Percentiles rank a stretch among this genome's conserved stretches.
Evolutionary conservation across 2,113 vertebrate species (phyloP).

Genomic region (Rhizomys pruinosus): DNA sequence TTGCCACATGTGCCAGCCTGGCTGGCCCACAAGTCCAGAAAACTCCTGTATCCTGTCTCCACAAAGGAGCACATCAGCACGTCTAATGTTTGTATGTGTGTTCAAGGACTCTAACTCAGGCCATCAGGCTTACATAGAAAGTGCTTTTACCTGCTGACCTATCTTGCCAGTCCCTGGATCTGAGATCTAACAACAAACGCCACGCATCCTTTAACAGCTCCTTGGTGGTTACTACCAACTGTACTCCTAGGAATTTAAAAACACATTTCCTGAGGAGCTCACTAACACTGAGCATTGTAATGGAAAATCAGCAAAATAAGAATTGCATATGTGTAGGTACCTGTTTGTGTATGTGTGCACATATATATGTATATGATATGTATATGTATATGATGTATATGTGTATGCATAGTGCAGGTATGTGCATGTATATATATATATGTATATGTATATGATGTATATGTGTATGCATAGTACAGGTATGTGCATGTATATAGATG

Average conservation of each 20-base stretch:
- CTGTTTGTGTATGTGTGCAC: too few relatives aligned
- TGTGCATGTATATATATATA: too few relatives aligned
- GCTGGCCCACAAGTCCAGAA: background rate
- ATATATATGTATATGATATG: too few relatives aligned
- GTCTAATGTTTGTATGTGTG: background rate
- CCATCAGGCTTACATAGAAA: background rate
- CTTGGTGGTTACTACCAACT: background rate
- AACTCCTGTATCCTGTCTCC: background rate
- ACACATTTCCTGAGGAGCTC: rapidly evolving
- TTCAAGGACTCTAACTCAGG: background rate
- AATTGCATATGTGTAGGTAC: rapidly evolving
- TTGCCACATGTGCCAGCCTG: background rate
- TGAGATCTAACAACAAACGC: background rate
- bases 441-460: too few relatives aligned
- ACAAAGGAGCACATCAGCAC: background rate
- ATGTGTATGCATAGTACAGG: too few relatives aligned
- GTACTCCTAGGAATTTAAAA: too few relatives aligned
- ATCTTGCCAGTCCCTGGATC: background rate
- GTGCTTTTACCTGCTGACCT: background rate
- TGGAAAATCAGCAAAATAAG: background rate
- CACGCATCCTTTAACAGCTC: background rate
- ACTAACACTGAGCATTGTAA: background rate
- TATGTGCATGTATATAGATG: too few relatives aligned
- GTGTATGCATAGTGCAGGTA: too few relatives aligned
- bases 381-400: too few relatives aligned